These are phyloP conservation scores for Pseudopipra pipra DNA, from an alignment of 2,113 vertebrate species.

Conservation along the genomic window DNA sequence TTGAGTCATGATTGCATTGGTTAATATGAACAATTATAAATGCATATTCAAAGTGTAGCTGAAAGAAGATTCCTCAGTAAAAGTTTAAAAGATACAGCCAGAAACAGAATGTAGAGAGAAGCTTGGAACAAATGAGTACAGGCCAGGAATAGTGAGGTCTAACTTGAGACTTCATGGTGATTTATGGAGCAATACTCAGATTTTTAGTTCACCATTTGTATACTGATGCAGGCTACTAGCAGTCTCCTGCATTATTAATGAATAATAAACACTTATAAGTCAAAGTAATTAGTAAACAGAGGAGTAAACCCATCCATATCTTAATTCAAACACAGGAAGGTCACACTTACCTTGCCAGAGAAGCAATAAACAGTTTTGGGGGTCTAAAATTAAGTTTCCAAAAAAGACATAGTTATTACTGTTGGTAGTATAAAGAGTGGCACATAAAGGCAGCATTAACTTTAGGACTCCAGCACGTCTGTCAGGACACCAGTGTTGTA, in stretches of 20 bases:
- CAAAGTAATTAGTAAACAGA: background rate
- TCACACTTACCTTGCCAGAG: background rate
- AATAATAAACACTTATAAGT: conserved; percentile 18
- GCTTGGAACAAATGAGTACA: background rate
- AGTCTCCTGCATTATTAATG: background rate
- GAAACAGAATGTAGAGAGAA: background rate
- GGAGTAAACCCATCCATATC: background rate
- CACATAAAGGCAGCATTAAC: background rate
- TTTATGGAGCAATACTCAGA: background rate
- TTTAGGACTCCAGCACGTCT: fast-evolving
- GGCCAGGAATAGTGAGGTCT: background rate
- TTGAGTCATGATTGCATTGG: fast-evolving
- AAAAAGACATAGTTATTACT: background rate
- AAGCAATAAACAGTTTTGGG: background rate
- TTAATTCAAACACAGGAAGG: background rate
- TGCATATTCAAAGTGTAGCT: background rate
- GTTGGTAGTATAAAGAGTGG: background rate
- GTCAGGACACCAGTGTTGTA: background rate
- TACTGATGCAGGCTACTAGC: background rate
- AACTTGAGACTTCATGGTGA: fast-evolving
- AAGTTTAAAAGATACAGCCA: background rate
- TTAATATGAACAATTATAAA: background rate
- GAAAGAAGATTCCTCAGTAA: background rate
- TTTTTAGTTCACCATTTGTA: background rate
- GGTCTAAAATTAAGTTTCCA: background rate